Evolutionary conservation across 1,140 invertebrate genomes (phyloP).

Genomic region (Drosophila santomea): DNA sequence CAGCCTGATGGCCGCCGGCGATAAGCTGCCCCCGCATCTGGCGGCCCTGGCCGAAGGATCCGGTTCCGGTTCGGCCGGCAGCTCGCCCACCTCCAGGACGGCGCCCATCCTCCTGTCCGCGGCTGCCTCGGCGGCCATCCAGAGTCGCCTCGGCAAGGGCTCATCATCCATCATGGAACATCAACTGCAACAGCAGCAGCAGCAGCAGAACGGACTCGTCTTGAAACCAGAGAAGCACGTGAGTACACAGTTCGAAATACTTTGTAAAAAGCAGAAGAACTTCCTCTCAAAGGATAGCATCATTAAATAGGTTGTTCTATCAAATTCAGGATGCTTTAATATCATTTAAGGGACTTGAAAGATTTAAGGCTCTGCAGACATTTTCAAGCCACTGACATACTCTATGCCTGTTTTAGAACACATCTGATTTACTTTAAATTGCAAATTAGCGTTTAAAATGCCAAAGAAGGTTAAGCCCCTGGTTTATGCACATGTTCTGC

Average conservation of each 20-base stretch:
- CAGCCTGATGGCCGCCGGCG: conserved; percentile 76
- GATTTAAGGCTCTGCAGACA: neutral
- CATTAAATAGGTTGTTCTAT: too few relatives aligned
- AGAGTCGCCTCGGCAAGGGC: conserved; percentile 70
- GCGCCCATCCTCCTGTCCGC: conserved; percentile 76
- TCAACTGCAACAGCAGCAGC: conserved; percentile 55
- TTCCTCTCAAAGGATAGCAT: too few relatives aligned
- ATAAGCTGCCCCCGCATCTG: conserved; percentile 66
- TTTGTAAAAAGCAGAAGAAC: too few relatives aligned
- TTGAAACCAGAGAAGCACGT: conserved; percentile 84
- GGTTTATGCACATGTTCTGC: conserved; percentile 39
- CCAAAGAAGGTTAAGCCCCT: neutral
- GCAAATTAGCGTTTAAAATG: conserved; percentile 2
- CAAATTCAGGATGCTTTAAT: too few relatives aligned
- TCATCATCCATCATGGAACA: conserved; percentile 34
- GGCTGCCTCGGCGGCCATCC: conserved; percentile 70
- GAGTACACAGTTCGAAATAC: conserved; percentile 48
- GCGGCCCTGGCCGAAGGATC: conserved; percentile 38
- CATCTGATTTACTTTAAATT: neutral
- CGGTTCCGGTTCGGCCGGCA: conserved; percentile 32
- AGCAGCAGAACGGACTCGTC: conserved; percentile 73
- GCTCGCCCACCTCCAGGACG: conserved; percentile 70
- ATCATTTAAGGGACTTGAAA: too few relatives aligned
- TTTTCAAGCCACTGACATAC: too few relatives aligned
- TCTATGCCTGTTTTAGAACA: too few relatives aligned